Evolutionary conservation across 2,888 invertebrate genomes (phyloP).

Genomic region (Drosophila anomalata): DNA sequence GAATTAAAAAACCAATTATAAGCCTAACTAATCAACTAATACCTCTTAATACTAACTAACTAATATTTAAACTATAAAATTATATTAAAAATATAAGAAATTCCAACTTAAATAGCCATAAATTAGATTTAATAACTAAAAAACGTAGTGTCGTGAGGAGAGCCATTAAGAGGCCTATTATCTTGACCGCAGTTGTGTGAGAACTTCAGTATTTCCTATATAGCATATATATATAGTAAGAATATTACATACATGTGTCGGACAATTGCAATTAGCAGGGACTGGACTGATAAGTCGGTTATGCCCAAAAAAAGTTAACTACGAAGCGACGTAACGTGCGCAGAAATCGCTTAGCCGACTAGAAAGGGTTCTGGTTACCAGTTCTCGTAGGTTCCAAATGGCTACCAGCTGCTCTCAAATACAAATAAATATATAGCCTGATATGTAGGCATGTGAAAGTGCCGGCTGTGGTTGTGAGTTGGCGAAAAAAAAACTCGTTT

Average conservation of each 20-base stretch:
- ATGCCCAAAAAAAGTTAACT: slow-evolving; percentile 11
- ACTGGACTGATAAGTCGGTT: slow-evolving; percentile 36
- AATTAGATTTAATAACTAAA: background rate
- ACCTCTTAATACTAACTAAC: background rate
- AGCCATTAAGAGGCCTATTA: background rate
- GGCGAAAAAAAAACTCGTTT: slow-evolving; percentile 32
- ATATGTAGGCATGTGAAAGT: background rate
- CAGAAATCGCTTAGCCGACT: slow-evolving; percentile 10
- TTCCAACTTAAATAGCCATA: background rate
- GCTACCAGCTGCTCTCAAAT: slow-evolving; percentile 22
- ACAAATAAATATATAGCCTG: background rate
- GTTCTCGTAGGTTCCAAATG: slow-evolving; percentile 33
- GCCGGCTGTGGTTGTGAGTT: background rate
- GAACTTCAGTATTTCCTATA: background rate
- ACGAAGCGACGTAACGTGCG: slow-evolving; percentile 22
- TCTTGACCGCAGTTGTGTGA: slow-evolving; percentile 3
- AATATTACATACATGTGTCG: background rate
- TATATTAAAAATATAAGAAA: background rate
- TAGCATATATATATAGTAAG: background rate
- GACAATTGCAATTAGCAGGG: slow-evolving; percentile 21
- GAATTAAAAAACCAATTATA: background rate
- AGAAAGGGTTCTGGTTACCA: slow-evolving; percentile 28
- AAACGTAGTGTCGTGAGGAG: background rate
- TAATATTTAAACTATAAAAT: background rate
- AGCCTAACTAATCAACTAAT: background rate